These are phyloP conservation scores for Dendrolimus pini DNA, from an alignment of 2,888 invertebrate species.

Conservation along the genomic window DNA sequence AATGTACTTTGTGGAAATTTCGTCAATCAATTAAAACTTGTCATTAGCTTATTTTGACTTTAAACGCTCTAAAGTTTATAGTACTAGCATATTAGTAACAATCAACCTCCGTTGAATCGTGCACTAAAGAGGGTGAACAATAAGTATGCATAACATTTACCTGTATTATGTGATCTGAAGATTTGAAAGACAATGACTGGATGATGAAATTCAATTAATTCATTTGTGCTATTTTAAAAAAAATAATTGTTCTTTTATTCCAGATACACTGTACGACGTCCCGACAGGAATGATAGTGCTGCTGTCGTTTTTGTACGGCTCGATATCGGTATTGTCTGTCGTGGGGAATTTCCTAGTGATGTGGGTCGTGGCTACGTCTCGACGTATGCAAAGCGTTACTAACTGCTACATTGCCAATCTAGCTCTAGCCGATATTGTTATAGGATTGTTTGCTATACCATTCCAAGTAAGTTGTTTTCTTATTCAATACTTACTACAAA, in stretches of 20 bases:
- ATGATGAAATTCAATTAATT: too few relatives aligned
- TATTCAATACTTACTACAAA: neutral
- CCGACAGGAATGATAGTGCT: conserved; percentile 84
- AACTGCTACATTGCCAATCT: conserved; percentile 92
- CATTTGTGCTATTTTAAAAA: too few relatives aligned
- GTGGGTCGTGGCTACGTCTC: conserved; percentile 87
- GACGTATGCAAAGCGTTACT: conserved; percentile 88
- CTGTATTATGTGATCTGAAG: too few relatives aligned
- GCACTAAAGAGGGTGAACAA: too few relatives aligned
- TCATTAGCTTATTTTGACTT: too few relatives aligned
- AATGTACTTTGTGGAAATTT: too few relatives aligned
- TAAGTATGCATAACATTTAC: too few relatives aligned
- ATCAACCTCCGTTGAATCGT: too few relatives aligned
- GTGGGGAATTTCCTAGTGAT: conserved; percentile 91
- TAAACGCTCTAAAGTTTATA: too few relatives aligned
- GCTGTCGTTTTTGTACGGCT: conserved; percentile 87
- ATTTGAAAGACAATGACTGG: too few relatives aligned
- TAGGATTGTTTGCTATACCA: conserved; percentile 90
- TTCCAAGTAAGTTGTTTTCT: conserved; percentile 71
- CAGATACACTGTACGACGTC: conserved; percentile 83
- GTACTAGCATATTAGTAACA: too few relatives aligned
- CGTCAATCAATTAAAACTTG: too few relatives aligned
- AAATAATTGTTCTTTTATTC: conserved; percentile 24
- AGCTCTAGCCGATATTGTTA: conserved; percentile 90
- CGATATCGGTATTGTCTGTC: conserved; percentile 87